Evolutionary conservation across 2,888 invertebrate species (phyloP), one percentile per base, ranked within the genome.

Genomic region (Mayetiola destructor): DNA sequence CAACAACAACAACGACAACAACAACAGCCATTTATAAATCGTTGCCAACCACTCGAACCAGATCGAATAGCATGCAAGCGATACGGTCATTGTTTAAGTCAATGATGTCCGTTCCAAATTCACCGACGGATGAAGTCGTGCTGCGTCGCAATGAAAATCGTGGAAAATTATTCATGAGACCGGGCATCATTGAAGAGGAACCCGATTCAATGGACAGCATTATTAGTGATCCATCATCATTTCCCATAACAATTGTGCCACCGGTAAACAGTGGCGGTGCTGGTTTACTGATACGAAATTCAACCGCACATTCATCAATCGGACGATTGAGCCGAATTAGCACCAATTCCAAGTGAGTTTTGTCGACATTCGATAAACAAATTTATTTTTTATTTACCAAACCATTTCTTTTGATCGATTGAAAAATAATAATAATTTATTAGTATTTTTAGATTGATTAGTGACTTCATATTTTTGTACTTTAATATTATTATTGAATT

Each of bases 191-290:
- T 18, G 72, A 71, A 37, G 66, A 67, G 55, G 71, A 72, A 59
- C 71, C 71, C 18, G 70, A 71, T 54, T 72, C 72, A 2, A 61
- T 72, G 59, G 71, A 72, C 60, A 71, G 71, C 61, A 69, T 72
- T 21, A 68, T 72, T 54, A 67, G 69, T 52, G 70, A 72, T 66
- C 72, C 72, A 2, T 66, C 68, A 23, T 69, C 70, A 18, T 70
- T 69, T 62, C 72, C 72, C 29, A 71, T 72, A 27, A 72, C 72
- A 29, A 68, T 72, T 57, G 69, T 72, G 40, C 72, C 72, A 14
- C 71, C 69, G 63, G 65, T 70, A 53, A 68, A 71, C 30, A 61
- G 65, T 18, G 70, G 68, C 30, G 48, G 48, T n/a, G n/a, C 48
- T 27, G 48, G 48, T 14, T 14, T 48, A 4, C 65, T 70, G 54